Base-by-base conservation (phyloP, 2,888 invertebrate genomes). In the Epsilonema sp. region DNA sequence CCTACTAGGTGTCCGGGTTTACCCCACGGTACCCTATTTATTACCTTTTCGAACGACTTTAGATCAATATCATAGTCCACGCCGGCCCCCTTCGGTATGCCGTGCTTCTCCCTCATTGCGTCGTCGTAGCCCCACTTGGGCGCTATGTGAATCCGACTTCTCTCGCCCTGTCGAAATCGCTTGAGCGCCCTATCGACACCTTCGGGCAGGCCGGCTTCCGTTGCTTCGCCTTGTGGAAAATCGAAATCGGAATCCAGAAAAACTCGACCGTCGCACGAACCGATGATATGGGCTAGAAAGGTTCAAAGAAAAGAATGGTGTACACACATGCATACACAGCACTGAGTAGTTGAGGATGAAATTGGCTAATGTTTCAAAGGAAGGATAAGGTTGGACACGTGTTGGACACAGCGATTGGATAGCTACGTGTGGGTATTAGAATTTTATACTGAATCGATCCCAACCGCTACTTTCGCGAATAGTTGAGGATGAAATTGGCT, bases 191-290 rank as follows among this genome's bases (percentile, higher is more conserved):
- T 72, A 65, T 89, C 87, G 13, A 90, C 66, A 11, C 90, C 92
- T 45, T 78, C 76, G 31, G 83, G 75, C 25, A 94, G 68, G 50
- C 78, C 77, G 44, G 69, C 67, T 51, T 81, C 81, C 46, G 70
- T 73, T 8, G 84, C 87, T 67, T 92, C 90, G 0, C 92, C 92
- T 21, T 89, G 70, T 19, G 72, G 68, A 67, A 90, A 94, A 24
- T 77, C 75, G 0, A 86, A 75, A 39, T 83, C 80, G 55, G 82
- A 74, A 20, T 80, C 79, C 58, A 90, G 87, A 66, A 89, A 84
- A 5, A 74, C 67, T 48, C 63, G 65, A 1, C 74, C 78, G 46
- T 78, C 73, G 55, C 76, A 75, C 50, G 70, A 74, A 2, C 80
- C 79, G 58, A 76, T 72, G 31, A 84, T 62, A 59, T 81, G 78